These are phyloP conservation scores for Pseudomyrmex sp. DNA, from an alignment of 1,140 invertebrate genomes.

Conservation along the genomic window DNA sequence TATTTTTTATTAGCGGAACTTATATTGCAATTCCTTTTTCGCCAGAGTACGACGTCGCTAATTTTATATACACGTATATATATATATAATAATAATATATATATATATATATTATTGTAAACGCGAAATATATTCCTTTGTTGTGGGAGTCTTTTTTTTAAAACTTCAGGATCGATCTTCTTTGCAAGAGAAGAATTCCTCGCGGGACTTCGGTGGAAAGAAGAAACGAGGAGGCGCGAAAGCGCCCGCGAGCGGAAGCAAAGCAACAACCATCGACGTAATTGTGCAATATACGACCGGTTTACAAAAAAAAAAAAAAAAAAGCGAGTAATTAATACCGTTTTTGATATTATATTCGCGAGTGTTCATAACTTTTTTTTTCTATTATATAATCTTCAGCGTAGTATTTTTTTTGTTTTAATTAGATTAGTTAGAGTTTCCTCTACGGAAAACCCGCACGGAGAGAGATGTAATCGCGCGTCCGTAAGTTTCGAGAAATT, in stretches of 20 bases:
- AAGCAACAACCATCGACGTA: neutral
- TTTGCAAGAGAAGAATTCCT: constrained; percentile 18
- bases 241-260: constrained; percentile 19
- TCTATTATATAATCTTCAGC: too few relatives aligned
- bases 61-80: constrained; percentile 73
- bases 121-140: constrained; percentile 23
- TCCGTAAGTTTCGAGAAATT: neutral
- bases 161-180: constrained; percentile 47
- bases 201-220: neutral
- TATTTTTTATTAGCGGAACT: constrained; percentile 67
- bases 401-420: neutral
- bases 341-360: too few relatives aligned
- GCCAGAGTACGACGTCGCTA: constrained; percentile 69
- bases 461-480: neutral
- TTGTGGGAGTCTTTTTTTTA: neutral
- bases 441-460: neutral
- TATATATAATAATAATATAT: too few relatives aligned
- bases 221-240: constrained; percentile 3
- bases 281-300: constrained; percentile 20
- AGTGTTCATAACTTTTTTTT: neutral
- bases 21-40: constrained; percentile 61
- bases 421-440: neutral
- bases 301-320: too few relatives aligned
- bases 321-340: too few relatives aligned
- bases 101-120: constrained; percentile 40